Base-by-base conservation (phyloP, 1,140 invertebrate species). In the Ephestia elutella region DNA sequence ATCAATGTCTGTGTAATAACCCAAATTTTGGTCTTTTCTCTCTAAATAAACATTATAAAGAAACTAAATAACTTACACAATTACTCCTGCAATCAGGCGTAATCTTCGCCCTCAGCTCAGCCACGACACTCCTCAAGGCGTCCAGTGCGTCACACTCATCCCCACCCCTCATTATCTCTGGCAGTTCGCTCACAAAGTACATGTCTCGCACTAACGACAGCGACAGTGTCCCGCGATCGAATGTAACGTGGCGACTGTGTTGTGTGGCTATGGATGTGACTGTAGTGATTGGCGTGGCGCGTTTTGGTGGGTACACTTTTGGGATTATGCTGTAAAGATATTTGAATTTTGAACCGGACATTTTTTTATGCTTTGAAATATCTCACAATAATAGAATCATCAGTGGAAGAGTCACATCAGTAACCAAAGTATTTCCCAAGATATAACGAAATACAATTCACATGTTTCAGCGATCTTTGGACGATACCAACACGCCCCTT, bases 11-110 rank as follows among this genome's bases (percentile, higher is more conserved):
- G n/a, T n/a, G n/a, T n/a, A n/a, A n/a, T n/a, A n/a, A n/a, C n/a
- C n/a, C n/a, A n/a, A n/a, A n/a, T n/a, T n/a, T n/a, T n/a, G n/a
- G n/a, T n/a, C n/a, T n/a, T n/a, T n/a, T n/a, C n/a, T n/a, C n/a
- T n/a, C n/a, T n/a, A 35, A 35, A 35, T 35, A 13, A 5, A 11
- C 10, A 1, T 11, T 35, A 35, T 5, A 5, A 35, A 11, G 3
- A 5, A 5, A 11, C 10, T 35, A 25, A 25, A 25, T 13, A 35
- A 91, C 91, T 91, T 77, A 94, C 93, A 63, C 90, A 91, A 67
- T 92, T 89, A 83, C 90, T 89, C 82, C 92, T 93, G 57, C 90
- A 91, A 57, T 89, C 89, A 7, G 92, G 91, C 70, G 92, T 80
- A 17, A 88, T 18, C n/a, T 67, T 78, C 15, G 63, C 66, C 57